Base-by-base conservation (phyloP, 1,140 invertebrate species). In the Hycleus phaleratus region DNA sequence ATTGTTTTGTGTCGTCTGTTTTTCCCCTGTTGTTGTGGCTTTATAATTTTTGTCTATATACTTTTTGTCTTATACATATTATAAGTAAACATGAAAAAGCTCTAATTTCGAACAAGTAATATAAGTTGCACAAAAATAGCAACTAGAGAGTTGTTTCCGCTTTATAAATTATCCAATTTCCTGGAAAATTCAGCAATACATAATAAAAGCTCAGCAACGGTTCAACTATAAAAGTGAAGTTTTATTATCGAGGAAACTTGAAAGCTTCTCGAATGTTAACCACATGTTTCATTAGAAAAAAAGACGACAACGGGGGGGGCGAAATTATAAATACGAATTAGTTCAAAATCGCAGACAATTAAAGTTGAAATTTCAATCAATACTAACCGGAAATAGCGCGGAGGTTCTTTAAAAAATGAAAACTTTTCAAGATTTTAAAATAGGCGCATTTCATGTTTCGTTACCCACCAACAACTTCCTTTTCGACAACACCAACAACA, bases 111-210 rank as follows among this genome's bases (percentile, higher is more conserved):
- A 53, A 32, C 32, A 52, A 52, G 32, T 45, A 53, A 53, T 45
- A 53, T 42, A 53, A 45, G 42, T 53, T 11, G 7, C 38, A 45
- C 42, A 45, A 53, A 53, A 53, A 53, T 53, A 25, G 40, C 51
- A 42, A 11, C 51, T 45, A 26, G 51, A 26, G 43, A 44, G 42
- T 53, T 53, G 46, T 45, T 53, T 53, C 51, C 51, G 51, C 51
- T 53, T 53, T 53, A 53, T 45, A 53, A 53, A 53, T 53, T 45
- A 45, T 53, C 51, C 51, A 53, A 53, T 53, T 53, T 53, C 42
- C 51, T 53, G 46, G 51, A 53, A 53, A 53, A 53, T 53, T 53
- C 51, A 45, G 51, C 42, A 45, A 53, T 53, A 53, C 51, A 53
- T 53, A 53, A 53, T 53, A 53, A 53, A 53, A 53, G 25, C 42